Conservation (phyloP, 2,113 vertebrate species). For the Calyptomena viridis region DNA sequence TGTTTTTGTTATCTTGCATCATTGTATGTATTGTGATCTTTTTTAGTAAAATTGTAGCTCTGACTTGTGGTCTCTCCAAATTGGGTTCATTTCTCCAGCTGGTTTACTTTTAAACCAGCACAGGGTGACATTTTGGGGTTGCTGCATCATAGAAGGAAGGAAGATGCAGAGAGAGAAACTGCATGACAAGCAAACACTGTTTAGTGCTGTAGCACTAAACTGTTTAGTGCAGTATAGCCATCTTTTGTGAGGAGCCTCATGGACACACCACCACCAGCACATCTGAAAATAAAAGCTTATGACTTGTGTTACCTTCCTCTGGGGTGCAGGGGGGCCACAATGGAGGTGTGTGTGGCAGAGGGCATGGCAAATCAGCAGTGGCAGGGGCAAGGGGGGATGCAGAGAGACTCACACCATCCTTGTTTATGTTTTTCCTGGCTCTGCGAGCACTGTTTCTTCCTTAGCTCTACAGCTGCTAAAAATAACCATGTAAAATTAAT, state of each 20-base stretch:
- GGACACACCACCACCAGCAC: accelerated
- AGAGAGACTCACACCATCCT: background rate
- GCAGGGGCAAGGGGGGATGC: background rate
- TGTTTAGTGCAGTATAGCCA: accelerated
- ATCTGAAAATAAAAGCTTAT: background rate
- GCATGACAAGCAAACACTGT: accelerated
- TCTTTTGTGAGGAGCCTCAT: background rate
- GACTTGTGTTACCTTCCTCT: background rate
- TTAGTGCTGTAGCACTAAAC: background rate
- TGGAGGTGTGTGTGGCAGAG: background rate
- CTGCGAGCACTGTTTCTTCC: background rate
- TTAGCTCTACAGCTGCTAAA: background rate
- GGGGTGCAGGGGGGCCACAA: accelerated
- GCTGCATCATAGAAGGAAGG: background rate
- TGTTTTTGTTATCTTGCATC: no score
- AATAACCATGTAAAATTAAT: background rate
- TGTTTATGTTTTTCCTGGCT: background rate
- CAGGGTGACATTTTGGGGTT: background rate
- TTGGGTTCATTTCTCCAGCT: no score
- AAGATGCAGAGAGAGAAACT: background rate
- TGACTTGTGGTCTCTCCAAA: no score
- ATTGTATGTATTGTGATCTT: no score
- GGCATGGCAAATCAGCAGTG: background rate
- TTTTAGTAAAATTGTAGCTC: no score
- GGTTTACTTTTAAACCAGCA: no score